Evolutionary conservation across 64 coral and sea anemone genomes (phyloP).

Genomic region (Stichodactyla helianthus): DNA sequence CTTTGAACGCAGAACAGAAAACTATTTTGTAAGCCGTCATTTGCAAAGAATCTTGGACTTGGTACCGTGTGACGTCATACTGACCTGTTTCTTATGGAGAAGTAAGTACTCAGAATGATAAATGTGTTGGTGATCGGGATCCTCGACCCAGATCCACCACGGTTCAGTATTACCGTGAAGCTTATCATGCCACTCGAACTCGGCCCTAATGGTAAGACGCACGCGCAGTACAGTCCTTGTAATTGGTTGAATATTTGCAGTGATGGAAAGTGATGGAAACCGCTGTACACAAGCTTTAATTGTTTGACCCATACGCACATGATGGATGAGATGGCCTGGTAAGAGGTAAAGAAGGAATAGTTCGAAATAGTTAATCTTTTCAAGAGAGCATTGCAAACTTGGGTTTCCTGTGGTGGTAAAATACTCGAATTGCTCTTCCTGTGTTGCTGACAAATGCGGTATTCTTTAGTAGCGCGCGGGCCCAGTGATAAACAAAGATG

Average conservation of each 20-base stretch:
- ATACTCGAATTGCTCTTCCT: background rate
- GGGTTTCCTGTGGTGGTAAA: too few species aligned
- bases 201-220: slow-evolving; percentile 78
- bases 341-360: background rate
- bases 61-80: background rate
- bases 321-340: slow-evolving; percentile 86
- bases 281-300: slow-evolving; percentile 74
- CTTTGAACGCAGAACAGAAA: slow-evolving; percentile 1
- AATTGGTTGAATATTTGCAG: slow-evolving; percentile 94
- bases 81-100: slow-evolving; percentile 93
- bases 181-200: slow-evolving; percentile 93
- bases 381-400: too few species aligned
- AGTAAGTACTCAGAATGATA: slow-evolving; percentile 98
- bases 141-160: slow-evolving; percentile 99
- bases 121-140: slow-evolving; percentile 90
- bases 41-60: background rate
- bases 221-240: slow-evolving; percentile 94
- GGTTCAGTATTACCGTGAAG: slow-evolving; percentile 85
- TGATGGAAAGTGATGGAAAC: slow-evolving; percentile 88
- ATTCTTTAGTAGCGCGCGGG: too few species aligned
- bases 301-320: slow-evolving; percentile 84
- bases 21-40: background rate
- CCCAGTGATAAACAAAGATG: too few species aligned
- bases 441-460: background rate
- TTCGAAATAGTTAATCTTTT: too few species aligned